A percentile compares a stretch with the other conserved stretches of the same genome.
Evolutionary conservation across 1,140 invertebrate species (phyloP).

Genomic region (Platyscapa corneri): DNA sequence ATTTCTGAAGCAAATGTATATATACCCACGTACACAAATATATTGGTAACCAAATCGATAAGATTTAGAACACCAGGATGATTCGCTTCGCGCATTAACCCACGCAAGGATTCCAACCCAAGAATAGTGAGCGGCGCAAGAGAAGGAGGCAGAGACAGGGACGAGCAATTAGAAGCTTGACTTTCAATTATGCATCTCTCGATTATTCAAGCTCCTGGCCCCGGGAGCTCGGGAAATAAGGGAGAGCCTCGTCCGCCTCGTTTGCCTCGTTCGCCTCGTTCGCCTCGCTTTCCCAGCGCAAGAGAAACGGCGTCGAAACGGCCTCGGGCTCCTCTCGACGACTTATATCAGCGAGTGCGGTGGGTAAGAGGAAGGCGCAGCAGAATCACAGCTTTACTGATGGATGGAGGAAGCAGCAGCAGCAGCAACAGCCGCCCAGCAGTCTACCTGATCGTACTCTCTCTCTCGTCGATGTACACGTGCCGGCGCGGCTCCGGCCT

Average conservation of each 20-base stretch:
- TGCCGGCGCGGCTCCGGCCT: slow-evolving; percentile 44
- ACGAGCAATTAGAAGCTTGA: neutral
- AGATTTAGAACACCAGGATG: neutral
- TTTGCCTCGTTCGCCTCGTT: no score
- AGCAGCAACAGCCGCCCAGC: slow-evolving; percentile 67
- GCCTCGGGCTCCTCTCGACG: neutral
- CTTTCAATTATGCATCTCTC: slow-evolving; percentile 34
- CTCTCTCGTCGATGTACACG: slow-evolving; percentile 54
- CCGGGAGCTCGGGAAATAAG: neutral
- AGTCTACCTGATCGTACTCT: slow-evolving; percentile 66
- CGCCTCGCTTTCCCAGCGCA: no score
- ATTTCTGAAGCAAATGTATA: neutral
- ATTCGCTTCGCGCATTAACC: neutral
- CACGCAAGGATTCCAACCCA: neutral
- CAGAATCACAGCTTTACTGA: neutral
- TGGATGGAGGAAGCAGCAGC: slow-evolving; percentile 39
- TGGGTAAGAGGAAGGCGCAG: neutral
- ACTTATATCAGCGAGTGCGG: neutral
- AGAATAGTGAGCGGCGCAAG: neutral
- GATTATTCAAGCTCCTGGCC: slow-evolving; percentile 3
- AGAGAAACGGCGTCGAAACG: neutral
- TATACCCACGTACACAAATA: neutral
- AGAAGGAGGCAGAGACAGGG: neutral
- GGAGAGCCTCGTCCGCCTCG: neutral
- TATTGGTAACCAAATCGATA: neutral